Evolutionary conservation across 2,113 vertebrate species (phyloP).

Genomic region (Myrmophylax atrothorax): DNA sequence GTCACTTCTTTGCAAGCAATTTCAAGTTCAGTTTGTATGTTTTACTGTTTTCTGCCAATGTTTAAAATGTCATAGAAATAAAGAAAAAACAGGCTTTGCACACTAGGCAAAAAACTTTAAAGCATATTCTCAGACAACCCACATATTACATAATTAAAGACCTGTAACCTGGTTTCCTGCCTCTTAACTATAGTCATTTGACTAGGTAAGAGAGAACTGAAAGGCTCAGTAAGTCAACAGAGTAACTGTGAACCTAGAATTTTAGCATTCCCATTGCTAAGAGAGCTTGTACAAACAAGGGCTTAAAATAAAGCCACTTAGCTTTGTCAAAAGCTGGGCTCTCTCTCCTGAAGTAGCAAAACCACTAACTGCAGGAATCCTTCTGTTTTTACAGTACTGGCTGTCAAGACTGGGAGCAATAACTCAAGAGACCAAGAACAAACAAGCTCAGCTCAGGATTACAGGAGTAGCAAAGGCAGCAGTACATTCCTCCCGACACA

Average conservation of each 20-base stretch:
- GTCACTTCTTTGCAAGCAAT: not conserved
- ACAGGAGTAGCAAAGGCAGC: not conserved
- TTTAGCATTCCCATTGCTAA: constrained; percentile 57
- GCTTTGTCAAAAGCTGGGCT: constrained; percentile 13
- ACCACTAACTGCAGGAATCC: constrained; percentile 4
- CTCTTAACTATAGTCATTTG: constrained; percentile 53
- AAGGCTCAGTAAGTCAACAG: constrained; percentile 50
- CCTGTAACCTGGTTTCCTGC: constrained; percentile 55
- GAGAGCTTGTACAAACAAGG: constrained; percentile 57
- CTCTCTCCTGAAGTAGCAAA: constrained; percentile 24
- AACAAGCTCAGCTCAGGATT: not conserved
- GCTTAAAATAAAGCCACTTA: constrained; percentile 66
- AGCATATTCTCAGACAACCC: constrained; percentile 29
- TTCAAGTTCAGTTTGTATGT: not conserved
- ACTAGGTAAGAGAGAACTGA: constrained; percentile 53
- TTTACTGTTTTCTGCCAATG: not conserved
- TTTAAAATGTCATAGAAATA: not conserved
- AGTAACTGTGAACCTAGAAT: constrained; percentile 55
- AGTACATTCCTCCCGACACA: not conserved
- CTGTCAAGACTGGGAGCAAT: constrained; percentile 6
- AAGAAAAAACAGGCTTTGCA: not conserved
- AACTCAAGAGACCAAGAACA: not conserved
- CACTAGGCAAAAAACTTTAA: constrained; percentile 24
- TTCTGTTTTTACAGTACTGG: constrained; percentile 13
- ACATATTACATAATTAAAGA: constrained; percentile 62